Evolutionary conservation across 2,797 vertebrate genomes (phyloP).

Genomic region (Apodemus agrarius): DNA sequence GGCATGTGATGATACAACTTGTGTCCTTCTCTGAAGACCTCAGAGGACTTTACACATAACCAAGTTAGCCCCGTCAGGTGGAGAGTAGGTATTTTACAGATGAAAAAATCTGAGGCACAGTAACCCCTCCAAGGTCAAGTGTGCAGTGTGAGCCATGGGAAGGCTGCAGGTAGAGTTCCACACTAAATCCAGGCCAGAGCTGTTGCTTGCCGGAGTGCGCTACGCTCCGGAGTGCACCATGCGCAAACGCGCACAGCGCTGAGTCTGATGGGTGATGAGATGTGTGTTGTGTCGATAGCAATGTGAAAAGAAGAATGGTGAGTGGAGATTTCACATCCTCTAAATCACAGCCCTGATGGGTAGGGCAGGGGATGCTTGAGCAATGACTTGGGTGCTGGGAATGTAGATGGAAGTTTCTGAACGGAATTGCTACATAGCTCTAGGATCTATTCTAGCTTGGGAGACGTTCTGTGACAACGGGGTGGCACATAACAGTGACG

Average conservation of each 20-base stretch:
- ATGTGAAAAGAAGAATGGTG: neutral
- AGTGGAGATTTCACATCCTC: neutral
- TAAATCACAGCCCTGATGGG: neutral
- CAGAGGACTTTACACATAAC: slow-evolving; percentile 44
- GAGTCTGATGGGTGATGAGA: neutral
- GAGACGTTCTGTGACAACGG: neutral
- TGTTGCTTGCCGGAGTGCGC: neutral
- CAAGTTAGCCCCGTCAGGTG: slow-evolving; percentile 56
- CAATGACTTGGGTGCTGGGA: neutral
- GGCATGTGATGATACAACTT: slow-evolving; percentile 16
- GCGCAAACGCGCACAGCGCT: no score
- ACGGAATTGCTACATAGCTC: neutral
- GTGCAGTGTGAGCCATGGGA: slow-evolving; percentile 18
- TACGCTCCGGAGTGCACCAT: neutral
- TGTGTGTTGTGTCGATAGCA: neutral
- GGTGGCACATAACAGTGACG: neutral
- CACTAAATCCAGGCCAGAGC: slow-evolving; percentile 60
- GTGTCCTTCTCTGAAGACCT: slow-evolving; percentile 56
- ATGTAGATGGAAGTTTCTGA: neutral
- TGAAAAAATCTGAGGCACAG: slow-evolving; percentile 83
- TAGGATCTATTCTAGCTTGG: neutral
- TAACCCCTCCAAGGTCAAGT: slow-evolving; percentile 73
- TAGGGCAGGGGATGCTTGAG: neutral
- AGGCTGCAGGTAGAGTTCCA: slow-evolving; percentile 59
- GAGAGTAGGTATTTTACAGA: slow-evolving; percentile 78